Percentiles rank a stretch among this genome's conserved stretches.
phyloP scores from a whole-genome alignment of 1,140 invertebrate species.

The Ceratosolen solmsi region DNA sequence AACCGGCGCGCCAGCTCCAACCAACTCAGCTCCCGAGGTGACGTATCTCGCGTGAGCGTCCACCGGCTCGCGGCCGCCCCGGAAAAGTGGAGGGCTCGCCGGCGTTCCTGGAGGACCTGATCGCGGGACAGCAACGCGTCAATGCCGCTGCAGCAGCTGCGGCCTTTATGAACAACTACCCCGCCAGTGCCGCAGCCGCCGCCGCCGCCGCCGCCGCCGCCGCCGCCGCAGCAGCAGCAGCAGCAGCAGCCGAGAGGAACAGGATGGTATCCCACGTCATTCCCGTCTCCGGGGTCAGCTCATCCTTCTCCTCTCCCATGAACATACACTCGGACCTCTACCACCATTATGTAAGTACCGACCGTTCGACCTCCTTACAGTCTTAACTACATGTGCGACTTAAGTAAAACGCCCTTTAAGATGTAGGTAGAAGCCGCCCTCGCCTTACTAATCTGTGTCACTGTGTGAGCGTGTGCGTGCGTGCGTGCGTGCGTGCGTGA shows the following conservation, averaged over 20 bases:
- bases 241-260: conserved; percentile 52
- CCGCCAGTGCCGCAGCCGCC: conserved; percentile 19
- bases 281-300: conserved; percentile 63
- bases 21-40: no score
- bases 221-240: conserved; percentile 10
- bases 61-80: not conserved
- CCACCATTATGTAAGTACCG: conserved; percentile 42
- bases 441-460: no score
- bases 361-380: no score
- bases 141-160: conserved; percentile 59
- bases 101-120: conserved; percentile 58
- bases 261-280: conserved; percentile 67
- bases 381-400: no score
- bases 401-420: no score
- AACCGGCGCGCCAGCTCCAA: no score
- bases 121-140: conserved; percentile 52
- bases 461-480: no score
- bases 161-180: conserved; percentile 65
- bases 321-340: conserved; percentile 47
- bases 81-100: conserved; percentile 60
- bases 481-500: no score
- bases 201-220: conserved; percentile 21
- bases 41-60: no score
- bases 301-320: conserved; percentile 34
- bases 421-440: no score